Evolutionary conservation across 2,797 vertebrate genomes (phyloP), one percentile per base, ranked within the genome.

Genomic region (Anguilla pacifica): DNA sequence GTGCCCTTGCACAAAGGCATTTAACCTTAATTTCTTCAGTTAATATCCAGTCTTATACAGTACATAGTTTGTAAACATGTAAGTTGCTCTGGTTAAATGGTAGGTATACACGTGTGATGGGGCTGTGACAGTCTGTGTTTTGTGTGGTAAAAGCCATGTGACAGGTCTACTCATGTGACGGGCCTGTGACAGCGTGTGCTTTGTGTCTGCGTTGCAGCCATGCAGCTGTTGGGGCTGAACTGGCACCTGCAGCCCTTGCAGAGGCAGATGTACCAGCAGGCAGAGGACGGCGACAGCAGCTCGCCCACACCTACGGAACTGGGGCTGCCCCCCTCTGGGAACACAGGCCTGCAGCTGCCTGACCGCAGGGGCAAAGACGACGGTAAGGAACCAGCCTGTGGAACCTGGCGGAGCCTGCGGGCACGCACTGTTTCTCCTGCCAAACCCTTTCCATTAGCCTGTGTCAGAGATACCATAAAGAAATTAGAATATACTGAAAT

Each of bases 201-300:
- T 74, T 77, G 74, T 93, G 96, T 96, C 15, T 94, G 95, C 93
- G 95, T 95, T 96, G 92, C 96, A 99, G 98, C 97, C 96, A 99
- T 99, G 98, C 98, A 99, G 95, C 97, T 99, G 94, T 98, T 99
- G 94, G 98, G 98, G 93, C 97, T 99, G 94, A 99, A 99, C 97
- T 99, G 99, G 99, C 98, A 99, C 96, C 97, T 99, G 94, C 98
- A 99, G 92, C 99, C 98, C 92, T 97, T 97, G 96, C 98, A 99
- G 93, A 97, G 98, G 95, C 98, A 99, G 96, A 97, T 99, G 96
- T 99, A 97, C 96, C 98, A 98, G 96, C 97, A 98, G 96, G 97
- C 97, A 84, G 99, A 99, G 93, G 98, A 99, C 95, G 98, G 97
- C 93, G 96, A 97, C 92, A 98, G 97, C 95, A 98, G 97, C 95